Evolutionary conservation across 2,113 vertebrate genomes (phyloP).

Genomic region (Leucosticte australis): DNA sequence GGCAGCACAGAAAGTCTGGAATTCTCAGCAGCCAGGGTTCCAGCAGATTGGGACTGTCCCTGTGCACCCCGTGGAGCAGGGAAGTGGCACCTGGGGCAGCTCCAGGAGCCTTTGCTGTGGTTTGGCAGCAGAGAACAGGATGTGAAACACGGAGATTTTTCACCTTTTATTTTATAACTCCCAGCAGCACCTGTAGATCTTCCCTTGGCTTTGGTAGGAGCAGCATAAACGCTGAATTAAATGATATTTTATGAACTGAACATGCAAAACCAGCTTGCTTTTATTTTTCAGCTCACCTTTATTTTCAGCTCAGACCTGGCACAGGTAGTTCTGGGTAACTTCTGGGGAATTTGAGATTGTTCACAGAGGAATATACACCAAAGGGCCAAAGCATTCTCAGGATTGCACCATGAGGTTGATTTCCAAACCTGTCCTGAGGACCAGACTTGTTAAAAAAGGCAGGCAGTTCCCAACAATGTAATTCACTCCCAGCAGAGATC

Average conservation of each 20-base stretch:
- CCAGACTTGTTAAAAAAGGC: background rate
- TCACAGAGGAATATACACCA: background rate
- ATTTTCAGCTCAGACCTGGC: background rate
- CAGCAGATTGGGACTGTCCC: background rate
- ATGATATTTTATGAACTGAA: background rate
- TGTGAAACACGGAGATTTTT: background rate
- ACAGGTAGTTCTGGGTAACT: background rate
- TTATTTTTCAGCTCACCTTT: background rate
- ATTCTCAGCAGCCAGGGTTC: too few relatives aligned
- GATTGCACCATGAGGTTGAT: background rate
- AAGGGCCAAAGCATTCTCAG: background rate
- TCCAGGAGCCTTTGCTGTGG: background rate
- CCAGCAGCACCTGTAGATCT: background rate
- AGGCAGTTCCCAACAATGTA: background rate
- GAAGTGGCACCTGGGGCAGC: background rate
- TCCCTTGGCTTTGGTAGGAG: background rate
- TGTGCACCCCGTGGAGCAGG: accelerated
- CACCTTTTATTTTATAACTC: background rate
- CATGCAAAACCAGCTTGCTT: background rate
- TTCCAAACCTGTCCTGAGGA: background rate
- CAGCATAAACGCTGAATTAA: background rate
- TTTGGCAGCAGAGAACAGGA: background rate
- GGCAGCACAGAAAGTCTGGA: too few relatives aligned
- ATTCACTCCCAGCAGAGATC: background rate
- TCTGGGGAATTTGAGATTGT: background rate